Evolutionary conservation across 2,113 vertebrate genomes (phyloP), one percentile per base, ranked within the genome.

Genomic region (Phodopus roborovskii): DNA sequence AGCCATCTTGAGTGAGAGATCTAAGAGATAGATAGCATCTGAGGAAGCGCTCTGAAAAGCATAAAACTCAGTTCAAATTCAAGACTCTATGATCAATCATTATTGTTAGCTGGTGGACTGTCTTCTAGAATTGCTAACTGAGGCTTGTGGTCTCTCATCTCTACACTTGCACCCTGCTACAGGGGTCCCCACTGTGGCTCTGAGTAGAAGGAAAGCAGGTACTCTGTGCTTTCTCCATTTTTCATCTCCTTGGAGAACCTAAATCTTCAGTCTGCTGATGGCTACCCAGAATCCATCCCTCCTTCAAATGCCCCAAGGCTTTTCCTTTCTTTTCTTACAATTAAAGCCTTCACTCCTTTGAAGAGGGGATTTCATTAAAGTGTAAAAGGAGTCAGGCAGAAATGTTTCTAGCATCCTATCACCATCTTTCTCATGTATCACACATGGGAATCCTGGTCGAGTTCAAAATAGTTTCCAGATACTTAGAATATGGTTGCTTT

Each of bases 41-140:
- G 39, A 60, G 53, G 66, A 66, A 82, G 24, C 62, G 45, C 28
- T 86, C 84, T 88, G 77, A 88, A 96, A 88, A 92, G 42, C 58
- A 13, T 28, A 68, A 91, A 77, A 30, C 42, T 56, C 64, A 70
- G 24, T 83, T 82, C 78, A 86, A 60, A 78, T 60, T 73, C 39
- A 53, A 74, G 78, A 77, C 30, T 64, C 39, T 58, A 7, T 60
- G 60, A 73, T 74, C n/a, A 60, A 73, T 74, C n/a, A 60, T 45
- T 36, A 3, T 2, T 50, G 64, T 88, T 68, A 20, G 28, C 22
- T 91, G 24, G 82, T 48, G 58, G 36, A 33, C 60, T 78, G 16
- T 68, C 48, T 36, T 64, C 11, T 33, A 58, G 64, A 68, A 50
- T 17, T 45, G 48, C 56, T 58, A n/a, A 39, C 19, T 73, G 60